These are phyloP conservation scores for Agrotis clavis DNA, from an alignment of 2,888 invertebrate genomes.

Conservation along the genomic window DNA sequence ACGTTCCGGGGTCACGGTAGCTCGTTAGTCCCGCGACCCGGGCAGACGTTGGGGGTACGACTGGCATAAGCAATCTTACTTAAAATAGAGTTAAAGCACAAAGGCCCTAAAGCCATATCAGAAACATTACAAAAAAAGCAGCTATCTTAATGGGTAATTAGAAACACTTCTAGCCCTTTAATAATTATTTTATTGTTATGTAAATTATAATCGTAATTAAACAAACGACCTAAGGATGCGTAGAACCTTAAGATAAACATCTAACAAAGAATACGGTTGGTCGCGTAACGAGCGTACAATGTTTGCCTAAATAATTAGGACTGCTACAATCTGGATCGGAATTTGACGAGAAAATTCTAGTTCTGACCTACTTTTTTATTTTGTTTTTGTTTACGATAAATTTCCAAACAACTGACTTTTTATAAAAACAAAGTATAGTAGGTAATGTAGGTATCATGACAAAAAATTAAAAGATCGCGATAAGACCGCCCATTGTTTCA, in stretches of 20 bases:
- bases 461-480: no score
- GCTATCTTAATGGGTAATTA: neutral
- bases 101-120: no score
- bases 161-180: neutral
- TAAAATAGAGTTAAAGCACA: no score
- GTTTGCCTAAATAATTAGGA: conserved; percentile 38
- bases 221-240: conserved; percentile 33
- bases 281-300: conserved; percentile 30
- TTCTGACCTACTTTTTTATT: conserved; percentile 18
- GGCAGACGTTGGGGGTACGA: no score
- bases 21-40: no score
- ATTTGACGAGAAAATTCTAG: conserved; percentile 29
- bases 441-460: no score
- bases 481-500: no score
- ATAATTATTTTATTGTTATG: conserved; percentile 17
- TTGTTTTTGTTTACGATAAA: neutral
- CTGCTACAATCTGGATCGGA: conserved; percentile 31
- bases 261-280: conserved; percentile 36
- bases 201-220: conserved; percentile 40
- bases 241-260: conserved; percentile 44
- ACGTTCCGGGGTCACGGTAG: no score
- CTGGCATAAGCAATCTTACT: no score
- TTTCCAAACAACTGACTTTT: no score
- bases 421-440: no score
- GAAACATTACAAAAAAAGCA: neutral